Conservation (phyloP, 2,888 invertebrate species). For the Herminia tarsipennalis region DNA sequence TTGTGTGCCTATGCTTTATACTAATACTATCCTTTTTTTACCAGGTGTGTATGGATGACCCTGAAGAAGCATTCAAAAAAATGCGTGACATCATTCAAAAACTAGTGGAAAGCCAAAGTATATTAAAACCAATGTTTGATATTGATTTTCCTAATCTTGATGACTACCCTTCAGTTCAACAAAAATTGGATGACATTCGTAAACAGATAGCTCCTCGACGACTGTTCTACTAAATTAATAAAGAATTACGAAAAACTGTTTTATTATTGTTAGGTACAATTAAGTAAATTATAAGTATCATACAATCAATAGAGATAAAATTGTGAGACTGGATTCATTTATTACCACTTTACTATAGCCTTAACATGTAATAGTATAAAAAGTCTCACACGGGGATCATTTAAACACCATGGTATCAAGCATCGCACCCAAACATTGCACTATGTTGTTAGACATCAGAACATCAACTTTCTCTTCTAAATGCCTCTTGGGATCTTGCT, state of each 20-base stretch:
- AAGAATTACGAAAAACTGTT: constrained; percentile 48
- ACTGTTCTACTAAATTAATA: constrained; percentile 62
- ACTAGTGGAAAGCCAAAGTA: constrained; percentile 64
- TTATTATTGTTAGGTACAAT: constrained; percentile 69
- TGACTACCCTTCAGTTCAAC: constrained; percentile 58
- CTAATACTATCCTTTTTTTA: too few species aligned
- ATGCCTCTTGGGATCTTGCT: constrained; percentile 99
- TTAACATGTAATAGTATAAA: constrained; percentile 57
- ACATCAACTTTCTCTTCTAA: constrained; percentile 99
- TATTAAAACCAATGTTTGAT: constrained; percentile 69
- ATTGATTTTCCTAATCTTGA: constrained; percentile 63
- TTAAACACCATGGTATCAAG: constrained; percentile 89
- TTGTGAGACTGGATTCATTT: constrained; percentile 62
- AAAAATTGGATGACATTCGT: constrained; percentile 56
- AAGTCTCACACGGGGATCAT: constrained; percentile 63
- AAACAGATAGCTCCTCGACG: constrained; percentile 68
- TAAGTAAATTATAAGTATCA: constrained; percentile 71
- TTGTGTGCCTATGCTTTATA: too few species aligned
- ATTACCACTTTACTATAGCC: constrained; percentile 67
- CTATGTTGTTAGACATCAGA: constrained; percentile 98
- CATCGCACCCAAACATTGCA: constrained; percentile 99
- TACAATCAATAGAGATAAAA: constrained; percentile 61
- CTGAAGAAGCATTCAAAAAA: constrained; percentile 65
- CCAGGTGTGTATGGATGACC: constrained; percentile 70
- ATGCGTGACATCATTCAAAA: constrained; percentile 62